Conservation (phyloP, 1,140 invertebrate species). For the Caenorhabditis tropicalis region DNA sequence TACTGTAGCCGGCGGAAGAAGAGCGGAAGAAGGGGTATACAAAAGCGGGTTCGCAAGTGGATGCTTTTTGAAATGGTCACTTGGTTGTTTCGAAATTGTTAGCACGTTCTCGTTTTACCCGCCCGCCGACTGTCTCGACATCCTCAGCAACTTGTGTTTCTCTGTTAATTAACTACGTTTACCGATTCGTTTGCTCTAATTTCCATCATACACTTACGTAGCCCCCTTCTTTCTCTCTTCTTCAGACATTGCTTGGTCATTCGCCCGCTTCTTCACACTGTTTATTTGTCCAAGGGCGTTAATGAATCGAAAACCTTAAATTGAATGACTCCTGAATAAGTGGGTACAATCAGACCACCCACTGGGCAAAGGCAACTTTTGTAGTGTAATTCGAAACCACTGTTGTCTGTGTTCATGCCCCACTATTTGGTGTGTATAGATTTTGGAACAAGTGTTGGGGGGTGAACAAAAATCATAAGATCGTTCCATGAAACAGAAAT, state of each 20-base stretch:
- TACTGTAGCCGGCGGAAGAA: conserved; percentile 26
- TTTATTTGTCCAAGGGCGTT: conserved; percentile 32
- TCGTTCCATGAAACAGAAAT: not conserved
- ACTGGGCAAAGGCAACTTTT: not conserved
- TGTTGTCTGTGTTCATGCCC: not conserved
- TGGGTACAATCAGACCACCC: not conserved
- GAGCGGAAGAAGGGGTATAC: not conserved
- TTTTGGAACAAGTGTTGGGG: not conserved
- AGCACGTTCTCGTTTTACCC: conserved; percentile 40
- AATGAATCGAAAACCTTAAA: conserved; percentile 19
- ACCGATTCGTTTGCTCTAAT: conserved; percentile 30
- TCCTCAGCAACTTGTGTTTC: not conserved
- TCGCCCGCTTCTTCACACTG: not conserved
- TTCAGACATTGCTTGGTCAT: not conserved
- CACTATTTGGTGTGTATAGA: not conserved
- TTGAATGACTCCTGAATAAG: not conserved
- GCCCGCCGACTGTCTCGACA: not conserved
- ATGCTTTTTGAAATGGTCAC: conserved; percentile 43
- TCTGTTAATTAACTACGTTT: conserved; percentile 42
- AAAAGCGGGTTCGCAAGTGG: conserved; percentile 39
- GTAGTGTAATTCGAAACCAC: not conserved
- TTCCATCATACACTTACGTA: not conserved
- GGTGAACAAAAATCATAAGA: not conserved
- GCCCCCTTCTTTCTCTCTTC: not conserved
- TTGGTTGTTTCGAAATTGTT: conserved; percentile 38